Evolutionary conservation across 2,797 vertebrate species (phyloP).

Genomic region (Gobio occitaniae): DNA sequence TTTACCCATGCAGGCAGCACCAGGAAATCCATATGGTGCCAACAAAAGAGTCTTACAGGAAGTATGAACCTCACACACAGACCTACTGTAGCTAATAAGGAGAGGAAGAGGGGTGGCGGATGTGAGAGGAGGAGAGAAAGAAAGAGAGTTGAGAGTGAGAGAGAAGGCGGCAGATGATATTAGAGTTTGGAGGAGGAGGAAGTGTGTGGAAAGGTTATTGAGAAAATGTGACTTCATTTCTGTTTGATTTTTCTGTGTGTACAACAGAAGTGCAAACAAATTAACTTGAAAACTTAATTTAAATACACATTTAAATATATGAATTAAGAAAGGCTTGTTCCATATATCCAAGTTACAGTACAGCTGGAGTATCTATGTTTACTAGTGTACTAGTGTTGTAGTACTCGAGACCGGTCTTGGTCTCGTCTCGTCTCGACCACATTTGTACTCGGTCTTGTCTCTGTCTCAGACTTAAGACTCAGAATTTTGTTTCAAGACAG

Average conservation of each 20-base stretch:
- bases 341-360: not conserved
- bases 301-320: not conserved
- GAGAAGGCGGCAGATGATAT: conserved; percentile 32
- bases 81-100: conserved; percentile 52
- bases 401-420: no score
- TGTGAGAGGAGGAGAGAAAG: conserved; percentile 49
- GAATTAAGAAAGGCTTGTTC: not conserved
- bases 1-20: conserved; percentile 1
- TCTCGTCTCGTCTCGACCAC: no score
- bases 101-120: conserved; percentile 37
- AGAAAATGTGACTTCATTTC: conserved; percentile 27
- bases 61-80: conserved; percentile 40
- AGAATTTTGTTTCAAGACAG: no score
- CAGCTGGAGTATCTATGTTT: not conserved
- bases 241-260: conserved; percentile 3
- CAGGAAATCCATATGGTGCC: conserved; percentile 47
- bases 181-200: conserved; percentile 13
- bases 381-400: not conserved
- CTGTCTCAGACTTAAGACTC: no score
- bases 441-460: no score
- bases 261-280: not conserved
- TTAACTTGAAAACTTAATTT: not conserved
- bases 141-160: conserved; percentile 26
- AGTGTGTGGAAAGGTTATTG: conserved; percentile 31
- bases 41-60: conserved; percentile 52